Percentiles rank a stretch among this genome's conserved stretches.
Conservation (phyloP, 2,888 invertebrate species). For the Cabera pusaria region DNA sequence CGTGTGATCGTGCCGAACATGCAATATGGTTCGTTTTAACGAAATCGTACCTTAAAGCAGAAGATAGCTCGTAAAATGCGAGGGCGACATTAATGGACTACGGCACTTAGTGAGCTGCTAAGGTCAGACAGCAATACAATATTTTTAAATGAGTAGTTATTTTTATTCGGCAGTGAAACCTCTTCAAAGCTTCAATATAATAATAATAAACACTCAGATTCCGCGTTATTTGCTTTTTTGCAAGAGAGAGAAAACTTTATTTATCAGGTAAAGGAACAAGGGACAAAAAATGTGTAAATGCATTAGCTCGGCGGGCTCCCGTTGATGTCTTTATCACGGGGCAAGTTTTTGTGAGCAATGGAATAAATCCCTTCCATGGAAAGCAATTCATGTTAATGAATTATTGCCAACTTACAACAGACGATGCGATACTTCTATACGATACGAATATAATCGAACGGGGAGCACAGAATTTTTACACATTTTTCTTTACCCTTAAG, state of each 20-base stretch:
- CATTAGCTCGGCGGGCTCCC: constrained; percentile 31
- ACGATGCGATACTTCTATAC: too few relatives aligned
- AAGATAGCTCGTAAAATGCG: constrained; percentile 51
- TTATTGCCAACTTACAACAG: constrained; percentile 20
- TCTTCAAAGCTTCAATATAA: too few relatives aligned
- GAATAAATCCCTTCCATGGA: constrained; percentile 36
- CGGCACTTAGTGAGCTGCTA: constrained; percentile 47
- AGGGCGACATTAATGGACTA: constrained; percentile 61
- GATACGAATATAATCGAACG: too few relatives aligned
- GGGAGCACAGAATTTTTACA: too few relatives aligned
- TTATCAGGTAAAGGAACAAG: constrained; percentile 17
- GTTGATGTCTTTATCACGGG: constrained; percentile 48
- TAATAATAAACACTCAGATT: too few relatives aligned
- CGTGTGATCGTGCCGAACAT: too few relatives aligned
- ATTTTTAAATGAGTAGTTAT: constrained; percentile 42
- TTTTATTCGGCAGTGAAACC: constrained; percentile 36
- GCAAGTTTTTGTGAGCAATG: constrained; percentile 28
- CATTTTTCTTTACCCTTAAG: too few relatives aligned
- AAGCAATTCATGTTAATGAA: constrained; percentile 36
- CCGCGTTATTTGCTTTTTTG: too few relatives aligned
- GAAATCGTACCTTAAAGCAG: constrained; percentile 19
- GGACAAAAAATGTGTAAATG: constrained; percentile 33
- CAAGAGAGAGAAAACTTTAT: constrained; percentile 16
- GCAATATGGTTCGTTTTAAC: constrained; percentile 6
- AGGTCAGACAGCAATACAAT: constrained; percentile 46